A percentile compares a stretch with the other conserved stretches of the same genome.
Evolutionary conservation across 2,888 invertebrate species (phyloP).

Genomic region (Iphiclides podalirius): DNA sequence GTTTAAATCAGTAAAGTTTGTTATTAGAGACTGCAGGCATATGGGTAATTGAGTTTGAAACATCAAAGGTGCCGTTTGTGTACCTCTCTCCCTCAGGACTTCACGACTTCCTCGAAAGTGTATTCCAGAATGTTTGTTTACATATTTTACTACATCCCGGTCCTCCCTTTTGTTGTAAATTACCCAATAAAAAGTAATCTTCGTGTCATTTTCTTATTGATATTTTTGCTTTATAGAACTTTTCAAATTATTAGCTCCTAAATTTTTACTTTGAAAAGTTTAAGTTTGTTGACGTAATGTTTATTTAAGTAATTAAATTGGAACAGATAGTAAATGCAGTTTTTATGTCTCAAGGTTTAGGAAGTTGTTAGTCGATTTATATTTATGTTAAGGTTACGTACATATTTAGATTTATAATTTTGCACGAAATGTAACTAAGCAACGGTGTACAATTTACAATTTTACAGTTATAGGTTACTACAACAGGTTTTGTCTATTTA

Average conservation of each 20-base stretch:
- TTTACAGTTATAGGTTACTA: too few species aligned
- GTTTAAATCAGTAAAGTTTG: not conserved
- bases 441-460: not conserved
- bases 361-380: not conserved
- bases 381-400: not conserved
- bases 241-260: too few species aligned
- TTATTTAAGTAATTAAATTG: too few species aligned
- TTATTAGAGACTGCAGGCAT: not conserved
- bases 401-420: not conserved
- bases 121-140: conserved; percentile 26
- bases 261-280: too few species aligned
- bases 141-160: conserved; percentile 3
- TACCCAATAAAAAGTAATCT: not conserved
- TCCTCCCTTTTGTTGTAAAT: not conserved
- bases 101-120: conserved; percentile 37
- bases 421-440: not conserved
- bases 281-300: too few species aligned
- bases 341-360: not conserved
- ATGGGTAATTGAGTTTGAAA: not conserved
- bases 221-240: too few species aligned
- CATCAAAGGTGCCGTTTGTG: conserved; percentile 8
- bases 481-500: too few species aligned
- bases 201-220: not conserved
- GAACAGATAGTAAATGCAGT: too few species aligned
- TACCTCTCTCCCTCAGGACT: conserved; percentile 10